Evolutionary conservation across 2,888 invertebrate species (phyloP).

Genomic region (Ommatoiulus sabulosus): DNA sequence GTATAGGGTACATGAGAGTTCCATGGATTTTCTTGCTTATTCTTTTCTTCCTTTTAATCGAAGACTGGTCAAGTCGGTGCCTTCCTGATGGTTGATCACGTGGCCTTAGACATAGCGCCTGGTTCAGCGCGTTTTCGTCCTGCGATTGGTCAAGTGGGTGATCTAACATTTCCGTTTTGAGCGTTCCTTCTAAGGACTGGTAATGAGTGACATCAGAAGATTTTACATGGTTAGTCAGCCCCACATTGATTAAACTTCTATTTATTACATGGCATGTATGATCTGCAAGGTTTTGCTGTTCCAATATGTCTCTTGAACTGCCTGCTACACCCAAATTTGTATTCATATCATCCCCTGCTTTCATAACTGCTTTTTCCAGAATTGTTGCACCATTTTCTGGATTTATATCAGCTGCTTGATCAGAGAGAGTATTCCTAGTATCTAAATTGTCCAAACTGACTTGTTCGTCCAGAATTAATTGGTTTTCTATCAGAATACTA

Average conservation of each 20-base stretch:
- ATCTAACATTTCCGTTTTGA: too few species aligned
- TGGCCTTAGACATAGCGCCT: background rate
- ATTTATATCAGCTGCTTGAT: background rate
- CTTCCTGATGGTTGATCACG: background rate
- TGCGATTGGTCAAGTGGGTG: too few species aligned
- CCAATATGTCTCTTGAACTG: background rate
- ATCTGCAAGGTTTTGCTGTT: background rate
- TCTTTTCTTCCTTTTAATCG: background rate
- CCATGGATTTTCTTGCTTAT: background rate
- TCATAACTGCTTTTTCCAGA: background rate
- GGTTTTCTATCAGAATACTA: background rate
- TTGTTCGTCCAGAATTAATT: too few species aligned
- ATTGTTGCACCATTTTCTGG: background rate
- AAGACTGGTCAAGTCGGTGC: background rate
- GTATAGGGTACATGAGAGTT: constrained; percentile 9
- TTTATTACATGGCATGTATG: background rate
- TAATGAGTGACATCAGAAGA: too few species aligned
- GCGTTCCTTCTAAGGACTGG: too few species aligned
- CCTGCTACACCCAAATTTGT: background rate
- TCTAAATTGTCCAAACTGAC: background rate
- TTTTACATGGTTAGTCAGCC: too few species aligned
- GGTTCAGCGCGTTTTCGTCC: background rate
- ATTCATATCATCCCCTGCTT: background rate
- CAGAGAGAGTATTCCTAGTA: background rate
- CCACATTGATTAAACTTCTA: too few species aligned